Conservation (phyloP, 2,797 vertebrate genomes). For the Arrhamphus sclerolepis region DNA sequence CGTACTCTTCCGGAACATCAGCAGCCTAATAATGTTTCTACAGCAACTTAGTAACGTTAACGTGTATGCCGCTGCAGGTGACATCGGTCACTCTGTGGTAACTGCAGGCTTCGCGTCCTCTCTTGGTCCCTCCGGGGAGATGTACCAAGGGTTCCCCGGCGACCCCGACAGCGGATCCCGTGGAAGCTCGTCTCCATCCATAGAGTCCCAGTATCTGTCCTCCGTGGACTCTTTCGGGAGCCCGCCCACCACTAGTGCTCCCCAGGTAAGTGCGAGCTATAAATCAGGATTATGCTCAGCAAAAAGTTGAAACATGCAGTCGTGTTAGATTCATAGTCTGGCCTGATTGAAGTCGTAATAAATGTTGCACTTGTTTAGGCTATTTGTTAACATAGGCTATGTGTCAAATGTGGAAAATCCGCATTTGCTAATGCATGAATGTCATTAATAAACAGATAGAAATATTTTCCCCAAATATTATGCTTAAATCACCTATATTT, state of each 20-base stretch:
- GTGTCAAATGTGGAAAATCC: no score
- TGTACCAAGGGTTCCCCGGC: slow-evolving; percentile 96
- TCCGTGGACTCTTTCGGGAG: slow-evolving; percentile 98
- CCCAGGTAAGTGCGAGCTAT: slow-evolving; percentile 82
- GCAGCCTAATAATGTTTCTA: no score
- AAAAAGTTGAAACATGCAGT: neutral
- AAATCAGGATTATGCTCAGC: neutral
- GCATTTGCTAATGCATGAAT: no score
- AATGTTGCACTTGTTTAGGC: no score
- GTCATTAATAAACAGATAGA: no score
- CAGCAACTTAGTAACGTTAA: slow-evolving; percentile 53
- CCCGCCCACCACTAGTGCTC: slow-evolving; percentile 88
- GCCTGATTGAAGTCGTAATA: no score
- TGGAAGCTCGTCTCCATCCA: slow-evolving; percentile 93
- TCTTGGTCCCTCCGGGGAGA: slow-evolving; percentile 85
- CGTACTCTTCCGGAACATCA: no score
- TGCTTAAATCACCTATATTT: no score
- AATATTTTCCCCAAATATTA: no score
- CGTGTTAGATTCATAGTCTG: no score
- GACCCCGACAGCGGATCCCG: slow-evolving; percentile 94
- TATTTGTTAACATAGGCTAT: no score
- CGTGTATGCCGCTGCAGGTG: slow-evolving; percentile 70
- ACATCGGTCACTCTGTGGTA: slow-evolving; percentile 66
- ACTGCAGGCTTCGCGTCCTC: slow-evolving; percentile 73
- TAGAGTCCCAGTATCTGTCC: slow-evolving; percentile 95